A percentile compares a stretch with the other conserved stretches of the same genome.
These are phyloP conservation scores for Oreochromis spilurus DNA, from an alignment of 2,113 vertebrate genomes.

Conservation along the genomic window DNA sequence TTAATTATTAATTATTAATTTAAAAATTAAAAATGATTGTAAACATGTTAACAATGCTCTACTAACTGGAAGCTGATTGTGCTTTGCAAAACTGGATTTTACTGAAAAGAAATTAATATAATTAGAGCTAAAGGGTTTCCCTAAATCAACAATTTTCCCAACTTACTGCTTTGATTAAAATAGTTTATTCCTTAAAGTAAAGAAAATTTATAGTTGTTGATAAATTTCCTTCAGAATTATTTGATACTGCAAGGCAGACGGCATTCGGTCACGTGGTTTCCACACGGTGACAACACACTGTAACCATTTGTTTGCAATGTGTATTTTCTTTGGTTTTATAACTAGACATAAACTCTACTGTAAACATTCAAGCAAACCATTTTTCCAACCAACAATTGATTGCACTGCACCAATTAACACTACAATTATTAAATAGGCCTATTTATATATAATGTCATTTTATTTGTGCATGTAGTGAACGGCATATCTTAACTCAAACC, in stretches of 20 bases:
- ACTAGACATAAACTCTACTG: background rate
- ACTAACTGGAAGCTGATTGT: background rate
- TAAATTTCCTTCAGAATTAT: background rate
- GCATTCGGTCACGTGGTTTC: background rate
- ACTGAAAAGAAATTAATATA: background rate
- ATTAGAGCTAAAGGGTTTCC: background rate
- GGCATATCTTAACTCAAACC: background rate
- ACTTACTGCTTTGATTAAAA: background rate
- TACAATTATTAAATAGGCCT: background rate
- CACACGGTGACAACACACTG: background rate
- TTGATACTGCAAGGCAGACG: background rate
- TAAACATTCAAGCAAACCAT: background rate
- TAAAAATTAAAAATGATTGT: background rate
- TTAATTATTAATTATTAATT: background rate
- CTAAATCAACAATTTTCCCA: background rate
- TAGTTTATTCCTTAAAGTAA: background rate
- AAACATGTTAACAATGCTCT: background rate
- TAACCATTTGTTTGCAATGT: background rate
- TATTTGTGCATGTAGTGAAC: background rate
- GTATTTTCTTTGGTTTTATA: background rate
- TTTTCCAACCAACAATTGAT: background rate
- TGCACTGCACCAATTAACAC: background rate
- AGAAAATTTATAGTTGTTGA: background rate
- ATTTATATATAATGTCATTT: background rate
- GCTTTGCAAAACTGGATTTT: background rate